A percentile compares a stretch with the other conserved stretches of the same genome.
Evolutionary conservation across 2,113 vertebrate genomes (phyloP).

Genomic region (Hoplias malabaricus): DNA sequence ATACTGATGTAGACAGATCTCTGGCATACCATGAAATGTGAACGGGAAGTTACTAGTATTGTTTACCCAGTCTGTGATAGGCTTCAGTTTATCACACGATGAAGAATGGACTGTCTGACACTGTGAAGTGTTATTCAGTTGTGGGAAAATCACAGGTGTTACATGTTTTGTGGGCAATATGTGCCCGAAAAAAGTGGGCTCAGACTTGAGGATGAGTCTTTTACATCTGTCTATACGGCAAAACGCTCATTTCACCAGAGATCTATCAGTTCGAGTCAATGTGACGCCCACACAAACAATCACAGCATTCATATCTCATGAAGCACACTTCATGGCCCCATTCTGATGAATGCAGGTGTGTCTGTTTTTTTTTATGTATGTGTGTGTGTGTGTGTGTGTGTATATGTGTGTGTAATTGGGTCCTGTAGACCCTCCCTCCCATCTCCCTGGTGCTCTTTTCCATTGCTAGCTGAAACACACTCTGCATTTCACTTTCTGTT

Average conservation of each 20-base stretch:
- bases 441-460: slow-evolving; percentile 40
- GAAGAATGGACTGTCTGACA: not conserved
- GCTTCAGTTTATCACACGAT: not conserved
- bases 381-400: not conserved
- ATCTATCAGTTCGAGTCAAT: not conserved
- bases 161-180: not conserved
- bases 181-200: not conserved
- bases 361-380: no score
- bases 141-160: not conserved
- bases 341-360: not conserved
- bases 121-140: not conserved
- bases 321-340: not conserved
- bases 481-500: slow-evolving; percentile 73
- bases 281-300: not conserved
- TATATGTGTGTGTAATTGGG: not conserved
- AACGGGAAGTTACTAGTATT: not conserved
- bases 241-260: not conserved
- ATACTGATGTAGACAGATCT: not conserved
- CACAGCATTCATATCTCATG: not conserved
- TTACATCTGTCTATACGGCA: not conserved
- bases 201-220: not conserved
- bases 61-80: not conserved
- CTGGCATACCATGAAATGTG: not conserved
- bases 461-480: slow-evolving; percentile 24
- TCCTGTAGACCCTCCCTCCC: not conserved